Evolutionary conservation across 23 tunicate species (phyloP).

Genomic region (Clavelina lepadiformis): DNA sequence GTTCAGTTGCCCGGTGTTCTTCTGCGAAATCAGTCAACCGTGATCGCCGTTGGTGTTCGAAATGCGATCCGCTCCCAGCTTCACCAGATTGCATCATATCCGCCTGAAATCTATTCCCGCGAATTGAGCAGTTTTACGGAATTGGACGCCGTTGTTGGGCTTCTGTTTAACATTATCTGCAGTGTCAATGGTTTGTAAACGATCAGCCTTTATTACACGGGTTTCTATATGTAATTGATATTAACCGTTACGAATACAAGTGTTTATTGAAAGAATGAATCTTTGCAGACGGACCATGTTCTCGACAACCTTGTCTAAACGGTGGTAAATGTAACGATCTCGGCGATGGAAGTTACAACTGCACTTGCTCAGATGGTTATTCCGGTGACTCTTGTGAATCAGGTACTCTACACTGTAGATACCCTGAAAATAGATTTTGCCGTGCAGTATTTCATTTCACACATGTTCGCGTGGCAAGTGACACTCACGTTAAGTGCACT

Average conservation of each 20-base stretch:
- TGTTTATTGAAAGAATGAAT: too few relatives aligned
- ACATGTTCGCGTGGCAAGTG: too few relatives aligned
- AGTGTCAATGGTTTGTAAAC: conserved; percentile 19
- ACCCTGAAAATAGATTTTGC: too few relatives aligned
- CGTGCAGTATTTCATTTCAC: too few relatives aligned
- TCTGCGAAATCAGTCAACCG: conserved; percentile 31
- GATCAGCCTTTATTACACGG: too few relatives aligned
- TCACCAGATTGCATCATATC: conserved; percentile 33
- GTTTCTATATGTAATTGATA: too few relatives aligned
- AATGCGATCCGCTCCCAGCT: conserved; percentile 32
- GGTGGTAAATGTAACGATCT: conserved; percentile 31
- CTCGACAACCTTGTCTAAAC: conserved; percentile 27
- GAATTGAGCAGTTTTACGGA: conserved; percentile 16
- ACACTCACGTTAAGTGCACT: too few relatives aligned
- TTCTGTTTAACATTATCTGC: conserved; percentile 27
- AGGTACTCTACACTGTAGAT: too few relatives aligned
- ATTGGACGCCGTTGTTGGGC: conserved; percentile 17
- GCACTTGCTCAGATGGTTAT: conserved; percentile 40
- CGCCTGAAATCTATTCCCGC: conserved; percentile 25
- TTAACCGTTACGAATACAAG: too few relatives aligned
- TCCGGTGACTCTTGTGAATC: conserved; percentile 23
- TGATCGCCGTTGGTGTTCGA: conserved; percentile 35
- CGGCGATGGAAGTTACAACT: conserved; percentile 24
- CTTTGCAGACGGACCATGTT: conserved; percentile 24
- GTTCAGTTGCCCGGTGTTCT: conserved; percentile 21